A percentile compares a stretch with the other conserved stretches of the same genome.
Conservation (phyloP, 2,113 vertebrate genomes). For the Chaetura pelagica region DNA sequence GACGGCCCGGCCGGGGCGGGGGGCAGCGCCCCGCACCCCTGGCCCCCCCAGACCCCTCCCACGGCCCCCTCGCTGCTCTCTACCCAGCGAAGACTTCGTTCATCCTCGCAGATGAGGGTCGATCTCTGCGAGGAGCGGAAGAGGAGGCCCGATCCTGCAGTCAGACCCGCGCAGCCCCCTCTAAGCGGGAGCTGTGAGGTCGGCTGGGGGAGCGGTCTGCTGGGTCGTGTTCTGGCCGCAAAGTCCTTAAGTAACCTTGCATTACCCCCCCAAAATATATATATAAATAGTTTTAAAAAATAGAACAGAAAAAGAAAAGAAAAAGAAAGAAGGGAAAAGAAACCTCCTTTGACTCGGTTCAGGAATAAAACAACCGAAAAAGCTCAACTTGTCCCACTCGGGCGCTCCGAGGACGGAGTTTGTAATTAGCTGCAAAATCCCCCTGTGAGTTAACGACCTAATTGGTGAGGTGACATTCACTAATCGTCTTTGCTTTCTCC, state of each 20-base stretch:
- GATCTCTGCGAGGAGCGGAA: neutral
- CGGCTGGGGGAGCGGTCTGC: neutral
- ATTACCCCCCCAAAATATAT: neutral
- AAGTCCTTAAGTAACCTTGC: slow-evolving; percentile 46
- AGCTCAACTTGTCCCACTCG: neutral
- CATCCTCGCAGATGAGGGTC: neutral
- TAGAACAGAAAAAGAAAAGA: neutral
- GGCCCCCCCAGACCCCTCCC: neutral
- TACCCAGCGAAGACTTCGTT: neutral
- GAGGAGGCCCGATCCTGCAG: neutral
- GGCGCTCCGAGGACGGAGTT: neutral
- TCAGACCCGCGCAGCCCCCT: too few relatives aligned
- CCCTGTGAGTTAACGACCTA: neutral
- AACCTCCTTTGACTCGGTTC: neutral
- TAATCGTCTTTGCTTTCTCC: neutral
- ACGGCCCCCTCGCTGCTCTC: neutral
- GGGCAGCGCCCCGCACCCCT: neutral
- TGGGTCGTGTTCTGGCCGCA: neutral
- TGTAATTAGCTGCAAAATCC: slow-evolving; percentile 18
- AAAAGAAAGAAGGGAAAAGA: neutral
- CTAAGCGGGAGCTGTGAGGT: neutral
- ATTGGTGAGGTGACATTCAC: slow-evolving; percentile 3
- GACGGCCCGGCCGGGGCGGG: neutral
- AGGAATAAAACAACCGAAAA: slow-evolving; percentile 26
- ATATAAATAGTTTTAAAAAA: neutral